A percentile compares a stretch with the other conserved stretches of the same genome.
phyloP scores from a whole-genome alignment of 2,888 invertebrate species.

The Muscina levida region DNA sequence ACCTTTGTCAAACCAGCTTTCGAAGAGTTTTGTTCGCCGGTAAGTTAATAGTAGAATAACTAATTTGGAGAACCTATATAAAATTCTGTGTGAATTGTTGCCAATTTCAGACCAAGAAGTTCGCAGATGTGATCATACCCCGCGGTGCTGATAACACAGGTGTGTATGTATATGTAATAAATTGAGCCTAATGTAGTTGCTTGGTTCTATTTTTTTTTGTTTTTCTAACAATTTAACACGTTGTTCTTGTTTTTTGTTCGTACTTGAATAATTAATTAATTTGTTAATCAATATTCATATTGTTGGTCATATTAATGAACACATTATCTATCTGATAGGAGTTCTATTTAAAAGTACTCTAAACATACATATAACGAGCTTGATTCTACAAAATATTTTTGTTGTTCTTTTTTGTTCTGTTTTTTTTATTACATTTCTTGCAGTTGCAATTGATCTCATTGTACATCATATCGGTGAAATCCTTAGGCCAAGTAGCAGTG shows the following conservation, averaged over 20 bases:
- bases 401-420: constrained; percentile 70
- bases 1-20: constrained; percentile 99
- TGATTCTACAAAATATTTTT: constrained; percentile 67
- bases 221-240: constrained; percentile 49
- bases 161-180: constrained; percentile 80
- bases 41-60: constrained; percentile 81
- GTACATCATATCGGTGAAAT: constrained; percentile 99
- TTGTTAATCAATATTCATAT: constrained; percentile 25
- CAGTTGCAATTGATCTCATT: constrained; percentile 99
- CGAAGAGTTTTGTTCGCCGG: constrained; percentile 98
- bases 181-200: constrained; percentile 52
- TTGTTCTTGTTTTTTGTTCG: constrained; percentile 44
- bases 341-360: constrained; percentile 34
- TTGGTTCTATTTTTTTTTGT: constrained; percentile 55
- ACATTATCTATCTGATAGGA: constrained; percentile 4
- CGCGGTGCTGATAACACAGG: constrained; percentile 98
- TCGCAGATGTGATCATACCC: constrained; percentile 99
- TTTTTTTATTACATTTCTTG: constrained; percentile 82
- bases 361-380: constrained; percentile 60
- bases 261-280: neutral
- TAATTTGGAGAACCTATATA: neutral
- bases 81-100: constrained; percentile 78
- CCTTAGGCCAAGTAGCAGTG: constrained; percentile 84
- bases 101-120: constrained; percentile 99
- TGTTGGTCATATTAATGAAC: constrained; percentile 31